Evolutionary conservation across 1,140 invertebrate species (phyloP), one percentile per base, ranked within the genome.

Genomic region (Vanessa tameamea): DNA sequence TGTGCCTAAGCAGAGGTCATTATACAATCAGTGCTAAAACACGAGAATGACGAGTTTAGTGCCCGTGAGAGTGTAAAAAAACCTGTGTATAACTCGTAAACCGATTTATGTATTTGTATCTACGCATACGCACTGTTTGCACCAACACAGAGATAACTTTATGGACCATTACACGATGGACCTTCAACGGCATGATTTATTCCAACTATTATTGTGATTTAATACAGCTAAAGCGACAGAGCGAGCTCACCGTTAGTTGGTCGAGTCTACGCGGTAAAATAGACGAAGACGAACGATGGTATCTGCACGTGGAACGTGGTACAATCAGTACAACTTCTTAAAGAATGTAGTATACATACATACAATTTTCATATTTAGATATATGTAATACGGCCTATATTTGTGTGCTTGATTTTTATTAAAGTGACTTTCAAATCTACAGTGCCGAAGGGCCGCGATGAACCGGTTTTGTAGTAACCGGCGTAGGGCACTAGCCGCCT

Each of bases 391-490:
- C 61, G 50, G 47, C 26, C 20, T 70, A 68, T 57, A 57, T 57
- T 73, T 31, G 31, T 12, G 16, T 78, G 68, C 12, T 11, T 13
- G n/a, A 26, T 78, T 48, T 63, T 47, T 47, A 59, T 48, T 53
- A 66, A 53, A 66, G 65, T 57, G 64, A 61, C 47, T 72, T 70
- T 73, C 72, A 67, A 61, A 26, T 61, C 16, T 48, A 71, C 53
- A 64, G 65, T 74, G 71, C 64, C 66, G 69, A 79, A 85, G 87
- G 86, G 87, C 78, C 68, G 72, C 53, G 67, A 59, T 47, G 70
- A 81, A 91, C 87, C 87, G 88, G 87, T 91, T 89, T 70, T 81
- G 76, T 84, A 86, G 87, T 88, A 88, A 84, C 81, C 78, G 74
- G 79, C 82, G 84, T 87, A 87, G 86, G 87, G 88, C 84, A 88